Percentiles rank a stretch among this genome's conserved stretches.
Evolutionary conservation across 2,113 vertebrate genomes (phyloP).

Genomic region (Oryzias celebensis): DNA sequence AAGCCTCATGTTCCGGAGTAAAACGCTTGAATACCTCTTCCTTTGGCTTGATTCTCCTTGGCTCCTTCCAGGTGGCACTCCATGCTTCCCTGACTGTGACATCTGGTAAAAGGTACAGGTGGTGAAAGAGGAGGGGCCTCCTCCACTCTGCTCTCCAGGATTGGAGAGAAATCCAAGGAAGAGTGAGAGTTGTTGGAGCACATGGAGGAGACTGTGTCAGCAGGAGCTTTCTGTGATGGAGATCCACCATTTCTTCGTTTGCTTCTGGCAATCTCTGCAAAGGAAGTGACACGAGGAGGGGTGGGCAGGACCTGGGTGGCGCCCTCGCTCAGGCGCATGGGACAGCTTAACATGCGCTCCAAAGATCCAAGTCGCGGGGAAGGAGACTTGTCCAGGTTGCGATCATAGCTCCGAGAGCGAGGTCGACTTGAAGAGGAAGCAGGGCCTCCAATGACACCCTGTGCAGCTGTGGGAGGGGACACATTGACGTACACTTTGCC

Average conservation of each 20-base stretch:
- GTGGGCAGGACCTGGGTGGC: slow-evolving; percentile 58
- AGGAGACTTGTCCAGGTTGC: slow-evolving; percentile 86
- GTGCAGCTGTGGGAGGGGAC: slow-evolving; percentile 78
- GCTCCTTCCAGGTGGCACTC: slow-evolving; percentile 49
- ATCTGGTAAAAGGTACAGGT: slow-evolving; percentile 73
- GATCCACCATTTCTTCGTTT: slow-evolving; percentile 80
- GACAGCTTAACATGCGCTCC: slow-evolving; percentile 97
- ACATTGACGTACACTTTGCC: slow-evolving; percentile 92
- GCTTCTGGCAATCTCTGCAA: slow-evolving; percentile 91
- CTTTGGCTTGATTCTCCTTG: slow-evolving; percentile 54
- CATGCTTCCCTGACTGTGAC: slow-evolving; percentile 78
- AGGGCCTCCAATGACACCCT: slow-evolving; percentile 30
- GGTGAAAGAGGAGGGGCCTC: slow-evolving; percentile 67
- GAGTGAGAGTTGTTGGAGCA: slow-evolving; percentile 74
- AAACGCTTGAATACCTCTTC: slow-evolving; percentile 64
- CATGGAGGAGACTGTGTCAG: slow-evolving; percentile 72
- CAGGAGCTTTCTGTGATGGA: slow-evolving; percentile 71
- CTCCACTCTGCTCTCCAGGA: slow-evolving; percentile 71
- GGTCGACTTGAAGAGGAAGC: slow-evolving; percentile 62
- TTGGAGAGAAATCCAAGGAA: slow-evolving; percentile 85
- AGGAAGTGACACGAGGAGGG: slow-evolving; percentile 89
- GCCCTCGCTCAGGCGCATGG: slow-evolving; percentile 88
- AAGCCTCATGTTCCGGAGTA: background rate
- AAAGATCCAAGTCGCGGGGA: slow-evolving; percentile 82
- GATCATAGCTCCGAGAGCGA: slow-evolving; percentile 95